These are phyloP conservation scores for Lophochroa leadbeateri DNA, from an alignment of 2,113 vertebrate genomes.

Conservation along the genomic window DNA sequence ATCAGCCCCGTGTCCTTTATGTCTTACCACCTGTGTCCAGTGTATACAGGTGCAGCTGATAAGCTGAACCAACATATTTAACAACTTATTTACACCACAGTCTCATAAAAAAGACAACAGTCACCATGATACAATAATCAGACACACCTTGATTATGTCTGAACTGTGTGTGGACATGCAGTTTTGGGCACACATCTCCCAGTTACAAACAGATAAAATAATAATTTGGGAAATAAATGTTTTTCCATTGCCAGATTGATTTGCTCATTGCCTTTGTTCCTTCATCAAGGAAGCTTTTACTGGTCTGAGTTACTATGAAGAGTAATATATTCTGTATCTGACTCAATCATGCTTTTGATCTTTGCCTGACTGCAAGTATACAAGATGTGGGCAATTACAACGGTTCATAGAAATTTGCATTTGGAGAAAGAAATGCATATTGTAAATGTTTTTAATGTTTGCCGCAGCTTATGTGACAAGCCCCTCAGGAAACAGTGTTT, in stretches of 20 bases:
- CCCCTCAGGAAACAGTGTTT: slow-evolving; percentile 78
- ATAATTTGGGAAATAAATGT: background rate
- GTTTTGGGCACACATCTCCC: background rate
- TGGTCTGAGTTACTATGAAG: background rate
- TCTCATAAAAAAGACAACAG: background rate
- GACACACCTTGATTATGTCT: background rate
- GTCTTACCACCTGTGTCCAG: slow-evolving; percentile 16
- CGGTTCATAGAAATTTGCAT: slow-evolving; percentile 26
- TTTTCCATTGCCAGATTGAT: background rate
- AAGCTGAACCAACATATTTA: slow-evolving; percentile 1
- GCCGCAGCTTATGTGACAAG: slow-evolving; percentile 75
- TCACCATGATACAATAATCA: background rate
- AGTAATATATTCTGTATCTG: background rate
- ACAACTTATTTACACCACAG: background rate
- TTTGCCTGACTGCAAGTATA: slow-evolving; percentile 5
- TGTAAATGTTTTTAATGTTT: slow-evolving; percentile 69
- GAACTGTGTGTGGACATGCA: background rate
- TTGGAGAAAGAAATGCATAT: slow-evolving; percentile 64
- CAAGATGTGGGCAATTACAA: slow-evolving; percentile 55
- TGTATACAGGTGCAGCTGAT: background rate
- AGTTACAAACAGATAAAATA: background rate
- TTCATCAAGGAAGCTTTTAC: background rate
- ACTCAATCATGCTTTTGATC: slow-evolving; percentile 30
- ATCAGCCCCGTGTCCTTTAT: background rate
- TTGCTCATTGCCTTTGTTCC: background rate